Evolutionary conservation across 2,113 vertebrate species (phyloP).

Genomic region (Carassius auratus): DNA sequence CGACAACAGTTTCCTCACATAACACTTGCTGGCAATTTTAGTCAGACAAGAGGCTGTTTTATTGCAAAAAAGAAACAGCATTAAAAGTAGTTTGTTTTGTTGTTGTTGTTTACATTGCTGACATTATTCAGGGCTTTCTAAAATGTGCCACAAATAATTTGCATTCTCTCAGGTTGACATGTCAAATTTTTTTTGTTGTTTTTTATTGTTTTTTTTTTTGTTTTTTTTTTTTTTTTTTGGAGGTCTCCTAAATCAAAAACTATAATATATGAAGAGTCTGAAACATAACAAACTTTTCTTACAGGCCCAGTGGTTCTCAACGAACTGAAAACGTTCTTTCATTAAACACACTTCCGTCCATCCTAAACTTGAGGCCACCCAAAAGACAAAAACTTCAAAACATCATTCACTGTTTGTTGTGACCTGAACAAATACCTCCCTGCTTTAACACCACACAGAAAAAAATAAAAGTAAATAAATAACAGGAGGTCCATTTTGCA

Average conservation of each 20-base stretch:
- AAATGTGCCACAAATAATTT: not conserved
- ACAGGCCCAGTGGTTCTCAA: no score
- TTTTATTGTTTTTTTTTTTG: no score
- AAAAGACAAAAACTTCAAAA: conserved; percentile 8
- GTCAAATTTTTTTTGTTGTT: not conserved
- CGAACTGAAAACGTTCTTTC: not conserved
- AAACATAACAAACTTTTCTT: not conserved
- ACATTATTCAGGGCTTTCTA: not conserved
- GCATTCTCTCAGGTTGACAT: not conserved
- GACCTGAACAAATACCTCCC: not conserved
- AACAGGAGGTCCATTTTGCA: not conserved
- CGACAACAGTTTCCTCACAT: conserved; percentile 34
- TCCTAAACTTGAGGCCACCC: conserved; percentile 17
- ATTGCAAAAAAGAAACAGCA: not conserved
- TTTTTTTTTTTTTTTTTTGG: no score
- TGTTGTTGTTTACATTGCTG: not conserved
- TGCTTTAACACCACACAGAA: conserved; percentile 17
- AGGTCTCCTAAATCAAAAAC: not conserved
- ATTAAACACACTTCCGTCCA: not conserved
- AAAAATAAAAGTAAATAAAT: not conserved
- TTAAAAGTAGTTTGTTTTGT: not conserved
- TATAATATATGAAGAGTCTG: not conserved
- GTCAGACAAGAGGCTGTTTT: conserved; percentile 25
- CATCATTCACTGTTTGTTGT: conserved; percentile 19
- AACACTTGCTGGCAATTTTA: conserved; percentile 40